Evolutionary conservation across 2,113 vertebrate species (phyloP), one percentile per base, ranked within the genome.

Genomic region (Sporophila hypoxantha): DNA sequence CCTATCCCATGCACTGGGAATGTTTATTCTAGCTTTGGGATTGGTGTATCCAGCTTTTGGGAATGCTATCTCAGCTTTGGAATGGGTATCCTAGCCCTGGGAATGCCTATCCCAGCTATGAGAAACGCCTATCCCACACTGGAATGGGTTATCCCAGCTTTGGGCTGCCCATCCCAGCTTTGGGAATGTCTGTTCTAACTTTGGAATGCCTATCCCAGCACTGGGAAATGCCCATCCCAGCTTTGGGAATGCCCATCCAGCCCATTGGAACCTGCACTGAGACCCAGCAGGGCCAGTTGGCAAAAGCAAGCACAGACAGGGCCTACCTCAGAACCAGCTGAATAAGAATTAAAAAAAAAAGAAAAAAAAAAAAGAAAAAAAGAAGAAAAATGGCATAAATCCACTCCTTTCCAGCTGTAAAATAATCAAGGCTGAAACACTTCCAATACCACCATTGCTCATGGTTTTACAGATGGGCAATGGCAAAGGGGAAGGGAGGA

Each of bases 121-220:
- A 13, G 52, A 34, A 71, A 55, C 53, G 37, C 0, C 0, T 1
- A 5, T n/a, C n/a, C n/a, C n/a, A n/a, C n/a, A n/a, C n/a, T n/a
- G n/a, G n/a, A n/a, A n/a, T n/a, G n/a, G n/a, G n/a, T n/a, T n/a
- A n/a, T n/a, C 23, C 30, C 30, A 64, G 29, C 18, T 5, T 2
- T 41, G 39, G 42, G 41, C 14, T 39, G 17, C 0, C 1, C 8
- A 30, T 30, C 29, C 17, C 29, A 53, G 50, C 4, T 6, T 1
- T 55, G 30, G 17, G 52, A 49, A 46, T 47, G 5, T 0, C 1
- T 13, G 4, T 21, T 23, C 13, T 21, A 12, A 13, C 11, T 2
- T 49, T 13, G 18, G 32, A 66, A 46, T 66, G 62, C 0, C 4
- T 2, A 4, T 25, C 30, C 21, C 17, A 44, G 21, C n/a, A n/a